These are phyloP conservation scores for Coelopa frigida DNA, from an alignment of 1,140 invertebrate species.

Conservation along the genomic window DNA sequence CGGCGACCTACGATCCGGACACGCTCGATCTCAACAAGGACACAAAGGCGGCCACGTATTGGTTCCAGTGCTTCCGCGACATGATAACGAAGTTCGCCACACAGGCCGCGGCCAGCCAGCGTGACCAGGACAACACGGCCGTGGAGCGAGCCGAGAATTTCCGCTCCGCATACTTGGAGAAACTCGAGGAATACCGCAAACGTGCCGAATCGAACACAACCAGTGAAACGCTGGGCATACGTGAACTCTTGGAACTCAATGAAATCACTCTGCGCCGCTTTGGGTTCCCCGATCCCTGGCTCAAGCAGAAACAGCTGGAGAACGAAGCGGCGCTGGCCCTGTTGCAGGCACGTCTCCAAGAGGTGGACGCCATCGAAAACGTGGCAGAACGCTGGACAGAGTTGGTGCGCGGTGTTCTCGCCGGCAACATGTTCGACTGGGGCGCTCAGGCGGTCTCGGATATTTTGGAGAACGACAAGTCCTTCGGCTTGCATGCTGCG, in stretches of 20 bases:
- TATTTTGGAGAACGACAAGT: constrained; percentile 65
- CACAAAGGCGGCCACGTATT: constrained; percentile 81
- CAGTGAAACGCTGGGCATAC: constrained; percentile 61
- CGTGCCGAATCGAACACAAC: constrained; percentile 37
- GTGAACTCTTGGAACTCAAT: constrained; percentile 84
- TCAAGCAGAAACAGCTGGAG: constrained; percentile 60
- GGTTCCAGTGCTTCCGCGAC: constrained; percentile 85
- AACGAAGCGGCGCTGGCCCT: constrained; percentile 50
- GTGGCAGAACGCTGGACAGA: constrained; percentile 52
- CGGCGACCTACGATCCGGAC: constrained; percentile 70
- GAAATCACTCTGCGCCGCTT: constrained; percentile 85
- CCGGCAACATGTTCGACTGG: constrained; percentile 95
- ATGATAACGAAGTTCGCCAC: constrained; percentile 67
- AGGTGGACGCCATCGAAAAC: constrained; percentile 52
- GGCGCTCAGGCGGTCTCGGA: constrained; percentile 80
- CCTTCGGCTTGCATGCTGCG: constrained; percentile 77
- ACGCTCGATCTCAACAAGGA: constrained; percentile 82
- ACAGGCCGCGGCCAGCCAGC: constrained; percentile 70
- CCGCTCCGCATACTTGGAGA: constrained; percentile 73
- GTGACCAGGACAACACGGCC: constrained; percentile 59
- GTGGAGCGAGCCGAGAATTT: constrained; percentile 72
- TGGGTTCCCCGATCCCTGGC: constrained; percentile 90
- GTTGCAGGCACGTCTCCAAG: constrained; percentile 49
- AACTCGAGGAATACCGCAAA: constrained; percentile 64
- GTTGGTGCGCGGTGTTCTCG: constrained; percentile 53